Evolutionary conservation across 2,113 vertebrate species (phyloP).

Genomic region (Percopsis transmontana): DNA sequence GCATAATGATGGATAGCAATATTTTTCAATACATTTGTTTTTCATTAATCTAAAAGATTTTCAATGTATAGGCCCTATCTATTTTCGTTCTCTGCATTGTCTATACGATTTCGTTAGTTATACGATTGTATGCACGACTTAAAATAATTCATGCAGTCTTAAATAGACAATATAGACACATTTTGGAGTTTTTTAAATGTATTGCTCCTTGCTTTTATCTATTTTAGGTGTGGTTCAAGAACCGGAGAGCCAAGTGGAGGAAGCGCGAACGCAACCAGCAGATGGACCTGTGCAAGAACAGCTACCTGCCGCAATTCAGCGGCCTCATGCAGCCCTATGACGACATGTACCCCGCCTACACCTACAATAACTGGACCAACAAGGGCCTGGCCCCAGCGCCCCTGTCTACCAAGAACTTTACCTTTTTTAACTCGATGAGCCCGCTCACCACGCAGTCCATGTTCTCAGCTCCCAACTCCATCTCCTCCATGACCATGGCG

Average conservation of each 20-base stretch:
- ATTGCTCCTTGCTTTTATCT: constrained; percentile 11
- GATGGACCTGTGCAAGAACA: constrained; percentile 98
- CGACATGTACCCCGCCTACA: constrained; percentile 96
- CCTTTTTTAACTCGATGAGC: constrained; percentile 99
- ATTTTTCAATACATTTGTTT: no score
- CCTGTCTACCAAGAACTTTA: constrained; percentile 96
- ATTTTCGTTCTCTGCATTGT: no score
- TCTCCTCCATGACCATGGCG: constrained; percentile 98
- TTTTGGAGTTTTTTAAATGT: background rate
- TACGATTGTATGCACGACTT: background rate
- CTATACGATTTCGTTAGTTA: background rate
- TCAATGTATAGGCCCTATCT: no score
- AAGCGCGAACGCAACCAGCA: constrained; percentile 99
- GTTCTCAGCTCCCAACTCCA: constrained; percentile 94
- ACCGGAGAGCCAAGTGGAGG: constrained; percentile 97
- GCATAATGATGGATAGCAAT: no score
- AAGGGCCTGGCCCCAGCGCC: constrained; percentile 92
- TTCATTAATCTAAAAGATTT: no score
- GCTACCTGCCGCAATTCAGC: constrained; percentile 98
- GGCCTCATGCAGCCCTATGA: constrained; percentile 98
- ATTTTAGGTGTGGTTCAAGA: constrained; percentile 98
- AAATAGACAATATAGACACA: no score
- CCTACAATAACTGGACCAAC: constrained; percentile 99
- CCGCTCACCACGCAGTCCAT: constrained; percentile 96
- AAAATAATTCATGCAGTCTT: background rate